phyloP scores from a whole-genome alignment of 2,113 vertebrate genomes.

The Calidris pygmaea region DNA sequence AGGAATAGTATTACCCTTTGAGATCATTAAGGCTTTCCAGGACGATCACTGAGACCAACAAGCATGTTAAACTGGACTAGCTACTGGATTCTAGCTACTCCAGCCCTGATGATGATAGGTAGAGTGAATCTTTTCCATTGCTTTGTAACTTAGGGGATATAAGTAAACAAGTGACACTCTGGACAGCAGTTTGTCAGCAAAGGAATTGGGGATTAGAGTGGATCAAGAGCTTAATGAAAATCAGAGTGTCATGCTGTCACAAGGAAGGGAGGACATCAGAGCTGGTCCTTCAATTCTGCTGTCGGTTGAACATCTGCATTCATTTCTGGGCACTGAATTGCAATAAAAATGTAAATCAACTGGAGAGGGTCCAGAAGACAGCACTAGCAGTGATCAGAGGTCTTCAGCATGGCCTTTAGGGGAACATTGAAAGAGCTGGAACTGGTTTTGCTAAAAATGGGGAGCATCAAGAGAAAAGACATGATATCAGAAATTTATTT shows the following conservation, averaged over 20 bases:
- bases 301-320: not conserved
- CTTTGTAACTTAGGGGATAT: not conserved
- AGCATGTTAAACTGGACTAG: not conserved
- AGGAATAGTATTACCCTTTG: not conserved
- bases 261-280: not conserved
- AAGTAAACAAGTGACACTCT: not conserved
- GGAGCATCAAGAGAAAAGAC: not conserved
- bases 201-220: not conserved
- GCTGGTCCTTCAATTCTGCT: not conserved
- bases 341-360: conserved; percentile 1
- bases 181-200: not conserved
- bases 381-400: not conserved
- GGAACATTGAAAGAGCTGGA: not conserved
- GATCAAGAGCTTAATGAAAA: not conserved
- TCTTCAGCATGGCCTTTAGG: not conserved
- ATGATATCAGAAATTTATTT: not conserved
- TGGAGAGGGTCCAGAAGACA: not conserved
- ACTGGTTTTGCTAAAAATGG: not conserved
- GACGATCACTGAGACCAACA: not conserved
- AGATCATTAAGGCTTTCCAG: not conserved
- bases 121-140: not conserved
- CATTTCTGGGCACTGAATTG: not conserved
- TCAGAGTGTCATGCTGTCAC: not conserved
- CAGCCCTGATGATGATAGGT: not conserved
- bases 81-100: not conserved